Evolutionary conservation across 2,797 vertebrate species (phyloP).

Genomic region (Melanotaenia trifasciata): DNA sequence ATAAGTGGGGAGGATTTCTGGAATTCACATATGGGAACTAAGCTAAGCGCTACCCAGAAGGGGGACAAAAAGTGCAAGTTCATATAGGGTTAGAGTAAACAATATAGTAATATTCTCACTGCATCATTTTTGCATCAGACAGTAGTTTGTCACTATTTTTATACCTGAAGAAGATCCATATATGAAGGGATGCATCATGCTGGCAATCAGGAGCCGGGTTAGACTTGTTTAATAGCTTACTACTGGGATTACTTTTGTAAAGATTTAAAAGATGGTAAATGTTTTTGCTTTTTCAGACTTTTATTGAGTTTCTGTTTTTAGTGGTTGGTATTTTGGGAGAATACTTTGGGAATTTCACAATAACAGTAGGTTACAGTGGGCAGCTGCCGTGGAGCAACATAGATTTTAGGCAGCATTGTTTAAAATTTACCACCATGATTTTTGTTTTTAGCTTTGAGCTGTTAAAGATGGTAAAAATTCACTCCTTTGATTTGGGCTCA

Average conservation of each 20-base stretch:
- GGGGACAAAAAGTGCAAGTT: too few species aligned
- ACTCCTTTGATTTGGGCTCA: neutral
- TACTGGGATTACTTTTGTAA: neutral
- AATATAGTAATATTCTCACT: neutral
- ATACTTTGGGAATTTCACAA: neutral
- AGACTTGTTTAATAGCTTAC: neutral
- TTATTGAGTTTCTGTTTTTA: neutral
- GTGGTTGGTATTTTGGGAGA: neutral
- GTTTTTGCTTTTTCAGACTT: neutral
- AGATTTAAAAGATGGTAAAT: neutral
- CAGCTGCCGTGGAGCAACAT: neutral
- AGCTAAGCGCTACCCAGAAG: too few species aligned
- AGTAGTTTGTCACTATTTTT: neutral
- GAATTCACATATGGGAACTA: neutral
- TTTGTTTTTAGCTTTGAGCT: neutral
- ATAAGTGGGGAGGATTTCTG: neutral
- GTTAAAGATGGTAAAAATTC: neutral
- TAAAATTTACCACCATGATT: neutral
- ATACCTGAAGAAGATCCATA: neutral
- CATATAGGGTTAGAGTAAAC: too few species aligned
- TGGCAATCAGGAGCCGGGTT: neutral
- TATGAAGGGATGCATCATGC: neutral
- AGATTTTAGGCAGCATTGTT: neutral
- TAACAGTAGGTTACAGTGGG: neutral
- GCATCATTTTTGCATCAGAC: neutral